Evolutionary conservation across 2,797 vertebrate genomes (phyloP).

Genomic region (Myotis planiceps): DNA sequence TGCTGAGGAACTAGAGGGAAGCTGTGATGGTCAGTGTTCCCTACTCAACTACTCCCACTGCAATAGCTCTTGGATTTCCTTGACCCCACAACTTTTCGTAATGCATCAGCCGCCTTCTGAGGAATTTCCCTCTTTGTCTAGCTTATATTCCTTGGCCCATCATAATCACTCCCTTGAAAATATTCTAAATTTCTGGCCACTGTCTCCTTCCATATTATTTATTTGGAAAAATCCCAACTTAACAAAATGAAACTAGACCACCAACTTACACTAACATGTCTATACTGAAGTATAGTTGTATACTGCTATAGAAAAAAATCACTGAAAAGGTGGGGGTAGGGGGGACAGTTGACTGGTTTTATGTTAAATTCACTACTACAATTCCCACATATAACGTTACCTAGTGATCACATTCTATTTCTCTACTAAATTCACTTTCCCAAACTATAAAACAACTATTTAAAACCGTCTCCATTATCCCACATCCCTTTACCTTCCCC

Average conservation of each 20-base stretch:
- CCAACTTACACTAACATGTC: too few relatives aligned
- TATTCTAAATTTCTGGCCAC: constrained; percentile 30
- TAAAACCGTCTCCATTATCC: not conserved
- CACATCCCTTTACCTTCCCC: not conserved
- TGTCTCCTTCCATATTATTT: not conserved
- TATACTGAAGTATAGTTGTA: not conserved
- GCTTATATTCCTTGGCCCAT: not conserved
- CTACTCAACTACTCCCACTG: not conserved
- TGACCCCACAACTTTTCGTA: not conserved
- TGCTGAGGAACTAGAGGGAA: not conserved
- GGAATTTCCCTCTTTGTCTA: not conserved
- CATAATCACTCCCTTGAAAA: constrained; percentile 31
- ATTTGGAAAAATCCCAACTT: constrained; percentile 46
- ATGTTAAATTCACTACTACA: not conserved
- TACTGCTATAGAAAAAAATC: not conserved
- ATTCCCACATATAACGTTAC: not conserved
- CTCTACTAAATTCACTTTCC: constrained; percentile 36
- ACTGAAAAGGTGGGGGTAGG: not conserved
- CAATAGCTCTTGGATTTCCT: not conserved
- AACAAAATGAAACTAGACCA: too few relatives aligned
- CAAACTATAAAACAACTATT: not conserved
- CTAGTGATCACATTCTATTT: not conserved
- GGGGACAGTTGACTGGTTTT: not conserved
- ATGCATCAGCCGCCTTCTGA: not conserved
- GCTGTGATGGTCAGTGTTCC: not conserved